Percentiles rank a stretch among this genome's conserved stretches.
Conservation (phyloP, 2,113 vertebrate genomes). For the Coracopsis vasa region DNA sequence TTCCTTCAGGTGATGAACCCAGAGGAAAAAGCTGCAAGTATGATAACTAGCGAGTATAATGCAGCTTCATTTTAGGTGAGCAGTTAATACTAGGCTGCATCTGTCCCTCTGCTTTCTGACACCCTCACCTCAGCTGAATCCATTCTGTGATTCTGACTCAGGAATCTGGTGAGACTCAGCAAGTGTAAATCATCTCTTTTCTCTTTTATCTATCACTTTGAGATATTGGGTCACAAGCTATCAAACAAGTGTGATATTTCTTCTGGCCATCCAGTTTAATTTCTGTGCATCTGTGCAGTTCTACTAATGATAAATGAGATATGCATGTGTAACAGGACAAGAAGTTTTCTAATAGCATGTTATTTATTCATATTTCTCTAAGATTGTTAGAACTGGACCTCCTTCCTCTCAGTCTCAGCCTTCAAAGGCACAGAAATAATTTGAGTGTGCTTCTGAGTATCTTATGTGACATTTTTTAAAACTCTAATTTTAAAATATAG, state of each 20-base stretch:
- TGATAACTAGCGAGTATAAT: not conserved
- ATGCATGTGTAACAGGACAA: not conserved
- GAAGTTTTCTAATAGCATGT: not conserved
- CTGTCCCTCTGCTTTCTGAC: not conserved
- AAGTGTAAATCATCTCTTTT: not conserved
- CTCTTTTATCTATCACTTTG: not conserved
- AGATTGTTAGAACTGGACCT: not conserved
- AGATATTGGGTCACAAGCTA: not conserved
- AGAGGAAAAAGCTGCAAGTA: not conserved
- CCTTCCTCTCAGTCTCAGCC: not conserved
- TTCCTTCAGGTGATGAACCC: not conserved
- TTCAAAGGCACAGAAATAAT: not conserved
- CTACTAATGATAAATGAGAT: not conserved
- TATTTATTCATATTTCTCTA: not conserved
- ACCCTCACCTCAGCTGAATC: not conserved
- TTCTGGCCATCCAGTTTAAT: not conserved
- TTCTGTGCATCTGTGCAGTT: not conserved
- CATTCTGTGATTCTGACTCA: not conserved
- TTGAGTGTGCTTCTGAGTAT: not conserved
- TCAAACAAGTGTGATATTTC: not conserved
- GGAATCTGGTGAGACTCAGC: not conserved
- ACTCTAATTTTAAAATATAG: not conserved
- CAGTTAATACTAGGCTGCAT: not conserved
- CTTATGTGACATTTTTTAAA: not conserved
- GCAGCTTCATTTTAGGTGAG: not conserved